phyloP scores from a whole-genome alignment of 2,888 invertebrate species.

The Piscicola geometra region DNA sequence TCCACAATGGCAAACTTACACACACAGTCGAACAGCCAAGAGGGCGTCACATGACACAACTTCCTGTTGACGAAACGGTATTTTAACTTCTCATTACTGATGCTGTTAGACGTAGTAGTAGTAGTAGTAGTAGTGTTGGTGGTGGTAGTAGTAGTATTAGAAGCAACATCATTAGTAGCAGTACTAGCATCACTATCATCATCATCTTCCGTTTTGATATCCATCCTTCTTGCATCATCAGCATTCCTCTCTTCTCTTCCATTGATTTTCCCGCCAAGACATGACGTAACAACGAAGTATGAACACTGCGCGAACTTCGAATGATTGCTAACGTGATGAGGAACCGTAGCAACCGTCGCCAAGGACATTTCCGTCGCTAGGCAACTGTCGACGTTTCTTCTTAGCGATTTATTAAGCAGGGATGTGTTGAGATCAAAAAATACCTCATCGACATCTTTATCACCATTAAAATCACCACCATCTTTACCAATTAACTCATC shows the following conservation, averaged over 20 bases:
- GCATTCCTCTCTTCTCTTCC: background rate
- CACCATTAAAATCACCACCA: background rate
- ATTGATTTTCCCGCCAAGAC: background rate
- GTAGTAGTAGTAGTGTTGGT: too few species aligned
- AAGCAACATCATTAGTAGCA: too few species aligned
- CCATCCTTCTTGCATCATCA: background rate
- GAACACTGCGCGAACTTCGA: slow-evolving; percentile 21
- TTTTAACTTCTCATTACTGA: background rate
- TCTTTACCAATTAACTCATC: background rate
- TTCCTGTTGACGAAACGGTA: slow-evolving; percentile 17
- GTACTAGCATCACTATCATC: too few species aligned
- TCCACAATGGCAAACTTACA: slow-evolving; percentile 10
- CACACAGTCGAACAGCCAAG: slow-evolving; percentile 30
- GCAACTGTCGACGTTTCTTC: background rate
- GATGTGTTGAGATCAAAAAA: slow-evolving; percentile 3
- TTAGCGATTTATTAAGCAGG: background rate
- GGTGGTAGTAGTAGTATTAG: too few species aligned
- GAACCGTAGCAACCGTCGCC: slow-evolving; percentile 3
- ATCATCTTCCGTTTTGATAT: background rate
- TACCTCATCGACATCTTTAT: background rate
- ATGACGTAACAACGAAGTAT: slow-evolving; percentile 16
- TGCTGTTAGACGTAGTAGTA: too few species aligned
- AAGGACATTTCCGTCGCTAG: background rate
- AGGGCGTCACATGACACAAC: slow-evolving; percentile 17
- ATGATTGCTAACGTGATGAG: slow-evolving; percentile 2